These are phyloP conservation scores for Tinea trinotella DNA, from an alignment of 2,888 invertebrate species.

Conservation along the genomic window DNA sequence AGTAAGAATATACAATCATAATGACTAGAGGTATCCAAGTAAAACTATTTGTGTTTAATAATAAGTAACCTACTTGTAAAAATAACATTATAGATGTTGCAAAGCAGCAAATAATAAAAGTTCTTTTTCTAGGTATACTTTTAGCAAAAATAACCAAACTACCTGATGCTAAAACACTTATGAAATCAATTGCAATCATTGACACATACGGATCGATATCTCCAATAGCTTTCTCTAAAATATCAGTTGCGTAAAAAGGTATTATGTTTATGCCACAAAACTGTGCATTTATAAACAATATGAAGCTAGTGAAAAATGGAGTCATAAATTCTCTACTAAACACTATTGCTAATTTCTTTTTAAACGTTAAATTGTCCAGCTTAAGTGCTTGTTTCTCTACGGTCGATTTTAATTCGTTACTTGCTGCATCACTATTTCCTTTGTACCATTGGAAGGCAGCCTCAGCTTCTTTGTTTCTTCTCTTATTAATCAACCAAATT, in stretches of 20 bases:
- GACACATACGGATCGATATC: slow-evolving; percentile 34
- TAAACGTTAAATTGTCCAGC: slow-evolving; percentile 20
- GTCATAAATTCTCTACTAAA: slow-evolving; percentile 35
- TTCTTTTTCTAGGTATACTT: slow-evolving; percentile 31
- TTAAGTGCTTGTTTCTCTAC: slow-evolving; percentile 31
- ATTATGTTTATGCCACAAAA: slow-evolving; percentile 39
- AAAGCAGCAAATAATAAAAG: slow-evolving; percentile 30
- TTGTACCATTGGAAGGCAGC: slow-evolving; percentile 35
- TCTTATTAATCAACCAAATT: slow-evolving; percentile 40
- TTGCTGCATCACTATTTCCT: slow-evolving; percentile 31
- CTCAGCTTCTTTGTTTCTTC: slow-evolving; percentile 33
- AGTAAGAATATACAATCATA: slow-evolving; percentile 32
- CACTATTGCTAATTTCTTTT: slow-evolving; percentile 28
- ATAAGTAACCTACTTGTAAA: slow-evolving; percentile 30
- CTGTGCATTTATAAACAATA: slow-evolving; percentile 34
- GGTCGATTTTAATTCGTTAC: slow-evolving; percentile 32
- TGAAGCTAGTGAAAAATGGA: slow-evolving; percentile 26
- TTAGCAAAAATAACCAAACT: slow-evolving; percentile 32
- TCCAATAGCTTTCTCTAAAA: slow-evolving; percentile 32
- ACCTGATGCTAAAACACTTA: slow-evolving; percentile 29
- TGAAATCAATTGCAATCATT: slow-evolving; percentile 36
- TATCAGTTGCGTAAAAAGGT: slow-evolving; percentile 37
- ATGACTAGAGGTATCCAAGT: slow-evolving; percentile 32
- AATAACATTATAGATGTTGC: slow-evolving; percentile 28
- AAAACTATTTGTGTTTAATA: slow-evolving; percentile 28